Conservation (phyloP, 2,797 vertebrate genomes). For the Rhyacichthys aspro region DNA sequence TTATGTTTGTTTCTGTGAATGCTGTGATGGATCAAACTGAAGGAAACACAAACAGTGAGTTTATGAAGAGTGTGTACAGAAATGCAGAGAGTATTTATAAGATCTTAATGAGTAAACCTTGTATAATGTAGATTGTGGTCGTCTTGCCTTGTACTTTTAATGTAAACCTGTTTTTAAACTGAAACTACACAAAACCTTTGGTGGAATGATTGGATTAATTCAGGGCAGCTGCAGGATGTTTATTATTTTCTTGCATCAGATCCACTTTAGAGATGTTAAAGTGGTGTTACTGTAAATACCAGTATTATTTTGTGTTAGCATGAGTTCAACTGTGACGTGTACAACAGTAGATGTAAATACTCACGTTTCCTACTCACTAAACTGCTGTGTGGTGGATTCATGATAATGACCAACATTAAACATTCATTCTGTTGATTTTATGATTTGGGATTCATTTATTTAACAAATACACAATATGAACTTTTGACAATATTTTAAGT, state of each 20-base stretch:
- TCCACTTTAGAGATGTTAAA: slow-evolving; percentile 76
- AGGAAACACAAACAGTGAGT: slow-evolving; percentile 8
- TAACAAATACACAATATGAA: not conserved
- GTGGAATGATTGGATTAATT: slow-evolving; percentile 79
- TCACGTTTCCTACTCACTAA: slow-evolving; percentile 83
- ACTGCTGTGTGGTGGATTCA: slow-evolving; percentile 94
- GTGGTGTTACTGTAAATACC: slow-evolving; percentile 71
- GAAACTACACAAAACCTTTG: slow-evolving; percentile 42
- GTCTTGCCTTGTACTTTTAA: slow-evolving; percentile 87
- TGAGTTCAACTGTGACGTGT: slow-evolving; percentile 87
- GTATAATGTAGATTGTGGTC: slow-evolving; percentile 83
- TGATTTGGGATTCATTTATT: not conserved
- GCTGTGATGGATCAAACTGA: slow-evolving; percentile 21
- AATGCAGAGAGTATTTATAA: slow-evolving; percentile 87
- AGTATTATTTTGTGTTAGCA: slow-evolving; percentile 92
- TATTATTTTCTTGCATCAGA: slow-evolving; percentile 84
- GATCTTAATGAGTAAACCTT: slow-evolving; percentile 86
- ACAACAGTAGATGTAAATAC: slow-evolving; percentile 95
- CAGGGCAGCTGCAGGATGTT: slow-evolving; percentile 59
- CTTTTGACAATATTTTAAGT: too few species aligned
- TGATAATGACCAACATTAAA: slow-evolving; percentile 88
- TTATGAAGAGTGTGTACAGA: slow-evolving; percentile 76
- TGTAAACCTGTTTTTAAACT: slow-evolving; percentile 91
- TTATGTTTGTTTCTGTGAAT: slow-evolving; percentile 38
- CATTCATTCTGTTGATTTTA: slow-evolving; percentile 72